Percentiles rank a stretch among this genome's conserved stretches.
phyloP scores from a whole-genome alignment of 2,888 invertebrate species.

The Synergus japonicus region DNA sequence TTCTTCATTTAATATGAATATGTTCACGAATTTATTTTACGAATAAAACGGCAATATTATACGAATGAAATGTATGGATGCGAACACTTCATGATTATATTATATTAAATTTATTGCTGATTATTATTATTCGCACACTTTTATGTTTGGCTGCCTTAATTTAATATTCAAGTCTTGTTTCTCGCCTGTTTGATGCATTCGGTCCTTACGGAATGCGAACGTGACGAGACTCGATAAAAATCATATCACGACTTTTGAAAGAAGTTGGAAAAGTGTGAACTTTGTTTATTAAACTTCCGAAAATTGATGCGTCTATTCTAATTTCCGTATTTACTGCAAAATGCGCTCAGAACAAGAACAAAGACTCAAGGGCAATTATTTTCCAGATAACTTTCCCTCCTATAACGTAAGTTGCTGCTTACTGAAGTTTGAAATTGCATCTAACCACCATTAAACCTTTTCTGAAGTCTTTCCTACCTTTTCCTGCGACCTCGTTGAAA shows the following conservation, averaged over 20 bases:
- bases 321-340: background rate
- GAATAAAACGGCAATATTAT: too few relatives aligned
- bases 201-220: background rate
- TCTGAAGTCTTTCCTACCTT: slow-evolving; percentile 13
- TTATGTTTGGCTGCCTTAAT: background rate
- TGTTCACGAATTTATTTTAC: background rate
- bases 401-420: slow-evolving; percentile 28
- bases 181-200: background rate
- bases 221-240: background rate
- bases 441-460: slow-evolving; percentile 18
- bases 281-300: background rate
- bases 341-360: slow-evolving; percentile 7
- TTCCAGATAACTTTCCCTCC: slow-evolving; percentile 4
- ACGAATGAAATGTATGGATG: too few relatives aligned
- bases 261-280: background rate
- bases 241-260: background rate
- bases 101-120: background rate
- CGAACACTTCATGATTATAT: too few relatives aligned
- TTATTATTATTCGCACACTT: background rate
- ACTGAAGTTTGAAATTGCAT: slow-evolving; percentile 17
- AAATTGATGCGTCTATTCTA: background rate
- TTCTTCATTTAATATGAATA: background rate
- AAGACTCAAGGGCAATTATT: slow-evolving; percentile 19
- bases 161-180: background rate
- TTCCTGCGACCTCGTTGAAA: background rate